Evolutionary conservation across 2,888 invertebrate species (phyloP).

Genomic region (Troides helena): DNA sequence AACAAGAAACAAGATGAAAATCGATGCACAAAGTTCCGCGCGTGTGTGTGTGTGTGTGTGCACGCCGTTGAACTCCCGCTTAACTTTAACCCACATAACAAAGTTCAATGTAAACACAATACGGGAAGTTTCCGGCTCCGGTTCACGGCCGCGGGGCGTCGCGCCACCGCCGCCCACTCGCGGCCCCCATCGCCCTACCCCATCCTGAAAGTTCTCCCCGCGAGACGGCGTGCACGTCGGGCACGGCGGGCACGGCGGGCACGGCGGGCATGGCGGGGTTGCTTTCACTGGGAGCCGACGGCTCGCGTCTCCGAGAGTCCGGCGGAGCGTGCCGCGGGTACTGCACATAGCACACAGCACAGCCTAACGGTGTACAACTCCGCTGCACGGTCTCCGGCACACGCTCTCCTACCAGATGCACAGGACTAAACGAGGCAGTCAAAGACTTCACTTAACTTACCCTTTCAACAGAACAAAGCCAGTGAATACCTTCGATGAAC

Average conservation of each 20-base stretch:
- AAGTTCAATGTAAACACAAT: slow-evolving; percentile 81
- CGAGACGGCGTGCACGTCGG: slow-evolving; percentile 25
- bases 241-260: no score
- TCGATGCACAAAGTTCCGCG: slow-evolving; percentile 75
- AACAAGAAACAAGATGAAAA: slow-evolving; percentile 70
- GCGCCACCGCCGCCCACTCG: slow-evolving; percentile 38
- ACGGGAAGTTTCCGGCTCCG: slow-evolving; percentile 76
- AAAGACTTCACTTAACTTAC: no score
- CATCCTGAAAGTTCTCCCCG: slow-evolving; percentile 34
- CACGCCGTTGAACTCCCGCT: slow-evolving; percentile 71
- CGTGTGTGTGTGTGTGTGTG: no score
- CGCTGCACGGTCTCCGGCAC: no score
- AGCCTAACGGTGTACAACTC: no score
- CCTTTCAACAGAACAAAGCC: no score
- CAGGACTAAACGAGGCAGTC: no score
- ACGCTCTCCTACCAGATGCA: no score
- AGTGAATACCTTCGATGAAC: no score
- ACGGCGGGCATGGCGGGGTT: slow-evolving; percentile 26
- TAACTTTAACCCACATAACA: slow-evolving; percentile 81
- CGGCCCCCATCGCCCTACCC: slow-evolving; percentile 35
- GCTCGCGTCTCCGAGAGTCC: slow-evolving; percentile 28
- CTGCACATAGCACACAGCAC: no score
- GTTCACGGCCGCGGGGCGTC: slow-evolving; percentile 74
- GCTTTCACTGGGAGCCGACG: slow-evolving; percentile 36
- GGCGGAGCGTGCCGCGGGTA: background rate